phyloP scores from a whole-genome alignment of 1,140 invertebrate species.

The Drosophila sp. region DNA sequence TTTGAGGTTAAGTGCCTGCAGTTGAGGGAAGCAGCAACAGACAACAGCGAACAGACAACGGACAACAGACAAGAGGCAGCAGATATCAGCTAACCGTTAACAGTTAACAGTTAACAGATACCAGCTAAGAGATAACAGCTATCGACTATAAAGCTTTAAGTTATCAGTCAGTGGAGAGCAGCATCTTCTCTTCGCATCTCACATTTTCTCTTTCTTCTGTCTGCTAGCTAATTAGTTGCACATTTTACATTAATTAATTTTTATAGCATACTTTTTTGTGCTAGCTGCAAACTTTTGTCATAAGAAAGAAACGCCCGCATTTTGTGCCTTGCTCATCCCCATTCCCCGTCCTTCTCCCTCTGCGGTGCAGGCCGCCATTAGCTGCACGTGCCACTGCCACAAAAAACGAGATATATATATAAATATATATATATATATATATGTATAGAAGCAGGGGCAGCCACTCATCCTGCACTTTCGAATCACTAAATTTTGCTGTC shows the following conservation, averaged over 20 bases:
- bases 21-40: constrained; percentile 1
- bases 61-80: neutral
- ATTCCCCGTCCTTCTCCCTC: neutral
- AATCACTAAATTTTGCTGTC: constrained; percentile 44
- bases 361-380: constrained; percentile 50
- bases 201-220: neutral
- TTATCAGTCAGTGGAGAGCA: neutral
- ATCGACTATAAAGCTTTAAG: constrained; percentile 10
- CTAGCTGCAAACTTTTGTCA: constrained; percentile 47
- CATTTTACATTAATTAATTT: constrained; percentile 83
- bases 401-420: neutral
- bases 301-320: constrained; percentile 52
- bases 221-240: constrained; percentile 74
- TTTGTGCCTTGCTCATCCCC: constrained; percentile 9
- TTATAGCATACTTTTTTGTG: constrained; percentile 60
- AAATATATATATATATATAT: neutral
- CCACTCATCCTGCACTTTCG: constrained; percentile 30
- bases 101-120: neutral
- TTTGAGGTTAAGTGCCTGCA: constrained; percentile 70
- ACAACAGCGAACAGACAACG: neutral
- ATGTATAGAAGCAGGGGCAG: constrained; percentile 16
- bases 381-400: constrained; percentile 61
- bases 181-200: neutral
- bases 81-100: neutral
- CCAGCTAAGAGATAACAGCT: neutral